These are phyloP conservation scores for Potorous gilbertii DNA, from an alignment of 2,797 vertebrate species.

Conservation along the genomic window DNA sequence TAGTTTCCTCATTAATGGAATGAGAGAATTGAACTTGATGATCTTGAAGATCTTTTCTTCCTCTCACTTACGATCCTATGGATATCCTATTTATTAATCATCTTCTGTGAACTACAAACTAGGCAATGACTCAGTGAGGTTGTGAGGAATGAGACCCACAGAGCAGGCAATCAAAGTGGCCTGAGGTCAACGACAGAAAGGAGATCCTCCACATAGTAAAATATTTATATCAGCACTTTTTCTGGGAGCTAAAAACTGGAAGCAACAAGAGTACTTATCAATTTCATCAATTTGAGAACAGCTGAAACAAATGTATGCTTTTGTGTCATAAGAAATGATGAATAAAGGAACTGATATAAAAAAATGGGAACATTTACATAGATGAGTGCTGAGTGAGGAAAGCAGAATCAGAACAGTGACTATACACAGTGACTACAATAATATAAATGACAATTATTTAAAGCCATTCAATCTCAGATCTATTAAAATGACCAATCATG, in stretches of 20 bases:
- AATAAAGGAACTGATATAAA: not conserved
- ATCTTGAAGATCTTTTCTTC: not conserved
- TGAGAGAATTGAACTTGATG: not conserved
- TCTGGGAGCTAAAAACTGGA: not conserved
- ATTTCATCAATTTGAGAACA: not conserved
- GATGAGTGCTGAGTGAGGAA: not conserved
- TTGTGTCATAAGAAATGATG: not conserved
- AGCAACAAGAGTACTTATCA: not conserved
- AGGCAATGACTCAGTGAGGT: not conserved
- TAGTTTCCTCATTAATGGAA: not conserved
- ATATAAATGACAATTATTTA: not conserved
- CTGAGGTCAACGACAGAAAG: not conserved
- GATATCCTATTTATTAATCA: not conserved
- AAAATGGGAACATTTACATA: not conserved
- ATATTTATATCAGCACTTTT: not conserved
- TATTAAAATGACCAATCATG: not conserved
- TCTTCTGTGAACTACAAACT: not conserved
- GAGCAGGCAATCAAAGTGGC: not conserved
- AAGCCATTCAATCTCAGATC: not conserved
- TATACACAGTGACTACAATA: not conserved
- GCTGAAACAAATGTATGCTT: not conserved
- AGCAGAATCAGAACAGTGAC: not conserved
- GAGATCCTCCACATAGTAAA: not conserved
- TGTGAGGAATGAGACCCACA: not conserved
- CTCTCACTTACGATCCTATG: not conserved